A percentile compares a stretch with the other conserved stretches of the same genome.
phyloP scores from a whole-genome alignment of 2,888 invertebrate genomes.

The Stegophylla sp. region DNA sequence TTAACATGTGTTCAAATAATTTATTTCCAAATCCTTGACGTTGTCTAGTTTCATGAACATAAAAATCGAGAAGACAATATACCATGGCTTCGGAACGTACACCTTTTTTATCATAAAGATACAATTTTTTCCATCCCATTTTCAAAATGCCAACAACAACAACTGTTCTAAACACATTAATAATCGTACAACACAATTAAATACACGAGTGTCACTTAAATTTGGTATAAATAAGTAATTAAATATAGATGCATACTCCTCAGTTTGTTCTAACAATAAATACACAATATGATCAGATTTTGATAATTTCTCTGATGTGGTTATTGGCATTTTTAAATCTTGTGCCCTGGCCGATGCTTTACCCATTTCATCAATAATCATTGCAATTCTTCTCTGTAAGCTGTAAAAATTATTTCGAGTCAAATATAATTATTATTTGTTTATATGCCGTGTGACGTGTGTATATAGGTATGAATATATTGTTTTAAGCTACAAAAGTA shows the following conservation, averaged over 20 bases:
- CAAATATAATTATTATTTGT: too few species aligned
- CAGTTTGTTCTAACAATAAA: slow-evolving; percentile 68
- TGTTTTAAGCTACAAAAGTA: background rate
- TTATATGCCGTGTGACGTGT: too few species aligned
- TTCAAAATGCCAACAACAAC: slow-evolving; percentile 86
- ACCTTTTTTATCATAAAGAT: slow-evolving; percentile 78
- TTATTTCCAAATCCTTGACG: slow-evolving; percentile 83
- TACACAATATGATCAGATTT: slow-evolving; percentile 70
- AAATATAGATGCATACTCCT: slow-evolving; percentile 67
- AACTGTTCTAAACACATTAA: slow-evolving; percentile 21
- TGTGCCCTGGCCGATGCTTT: slow-evolving; percentile 78
- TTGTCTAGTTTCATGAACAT: slow-evolving; percentile 82
- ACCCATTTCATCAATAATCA: slow-evolving; percentile 75
- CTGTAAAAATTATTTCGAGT: background rate
- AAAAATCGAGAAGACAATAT: slow-evolving; percentile 92
- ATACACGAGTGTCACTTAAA: background rate
- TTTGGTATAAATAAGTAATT: background rate
- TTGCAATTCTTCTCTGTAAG: slow-evolving; percentile 40
- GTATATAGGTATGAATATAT: background rate
- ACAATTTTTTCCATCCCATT: slow-evolving; percentile 87
- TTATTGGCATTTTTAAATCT: slow-evolving; percentile 76
- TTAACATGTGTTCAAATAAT: slow-evolving; percentile 88
- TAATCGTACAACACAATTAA: background rate
- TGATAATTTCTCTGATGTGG: slow-evolving; percentile 74
- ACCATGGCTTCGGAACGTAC: slow-evolving; percentile 80